phyloP scores from a whole-genome alignment of 1,140 invertebrate species.

The Halictus rubicundus region DNA sequence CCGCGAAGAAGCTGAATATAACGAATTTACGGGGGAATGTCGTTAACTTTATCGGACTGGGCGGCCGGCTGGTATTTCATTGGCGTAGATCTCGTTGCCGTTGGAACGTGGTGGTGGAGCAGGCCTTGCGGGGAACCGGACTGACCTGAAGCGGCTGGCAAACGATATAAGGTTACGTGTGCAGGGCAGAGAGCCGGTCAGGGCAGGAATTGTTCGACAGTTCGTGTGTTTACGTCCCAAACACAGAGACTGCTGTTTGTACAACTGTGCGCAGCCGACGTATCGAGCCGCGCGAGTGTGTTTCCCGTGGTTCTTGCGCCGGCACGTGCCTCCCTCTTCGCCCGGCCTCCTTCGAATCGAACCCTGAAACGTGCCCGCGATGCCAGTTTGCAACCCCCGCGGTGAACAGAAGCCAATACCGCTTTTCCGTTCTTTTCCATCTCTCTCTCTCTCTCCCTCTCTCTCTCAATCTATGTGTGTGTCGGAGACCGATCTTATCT shows the following conservation, averaged over 20 bases:
- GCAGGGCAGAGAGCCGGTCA: no score
- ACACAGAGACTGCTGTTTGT: conserved; percentile 29
- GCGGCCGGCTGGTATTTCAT: conserved; percentile 43
- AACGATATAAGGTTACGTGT: conserved; percentile 59
- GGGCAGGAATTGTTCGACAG: conserved; percentile 14
- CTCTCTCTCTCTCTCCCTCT: no score
- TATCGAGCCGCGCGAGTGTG: neutral
- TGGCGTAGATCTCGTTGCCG: conserved; percentile 22
- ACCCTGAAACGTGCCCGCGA: neutral
- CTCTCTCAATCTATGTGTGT: neutral
- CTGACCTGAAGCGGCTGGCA: conserved; percentile 40
- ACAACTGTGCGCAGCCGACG: conserved; percentile 15
- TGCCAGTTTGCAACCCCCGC: conserved; percentile 7
- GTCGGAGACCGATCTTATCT: conserved; percentile 60
- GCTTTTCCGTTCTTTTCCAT: no score
- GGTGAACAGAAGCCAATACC: neutral
- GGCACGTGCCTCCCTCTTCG: neutral
- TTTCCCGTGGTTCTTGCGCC: neutral
- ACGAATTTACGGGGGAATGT: conserved; percentile 62
- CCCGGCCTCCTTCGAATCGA: neutral
- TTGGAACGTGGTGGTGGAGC: conserved; percentile 19
- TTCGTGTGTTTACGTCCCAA: conserved; percentile 30
- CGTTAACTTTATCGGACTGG: conserved; percentile 63
- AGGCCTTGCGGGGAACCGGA: conserved; percentile 25
- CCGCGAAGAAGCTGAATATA: conserved; percentile 44